These are phyloP conservation scores for Lithophane ornitopus DNA, from an alignment of 2,888 invertebrate species.

Conservation along the genomic window DNA sequence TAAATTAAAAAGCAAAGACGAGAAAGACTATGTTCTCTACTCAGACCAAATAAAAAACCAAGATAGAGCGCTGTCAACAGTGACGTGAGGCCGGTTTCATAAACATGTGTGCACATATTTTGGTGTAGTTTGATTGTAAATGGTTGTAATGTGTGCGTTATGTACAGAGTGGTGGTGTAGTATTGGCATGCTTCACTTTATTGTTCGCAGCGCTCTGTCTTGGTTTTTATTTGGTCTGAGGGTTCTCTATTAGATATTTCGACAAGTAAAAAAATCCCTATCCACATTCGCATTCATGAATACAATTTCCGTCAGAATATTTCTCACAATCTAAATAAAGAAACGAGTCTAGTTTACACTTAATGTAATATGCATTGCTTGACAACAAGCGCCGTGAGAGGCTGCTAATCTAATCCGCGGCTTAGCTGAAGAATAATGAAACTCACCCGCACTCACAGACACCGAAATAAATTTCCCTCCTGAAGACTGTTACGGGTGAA, in stretches of 20 bases:
- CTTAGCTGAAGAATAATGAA: slow-evolving; percentile 80
- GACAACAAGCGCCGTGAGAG: slow-evolving; percentile 68
- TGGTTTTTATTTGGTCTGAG: too few species aligned
- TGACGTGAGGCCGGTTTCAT: too few species aligned
- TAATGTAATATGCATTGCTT: slow-evolving; percentile 70
- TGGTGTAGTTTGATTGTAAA: too few species aligned
- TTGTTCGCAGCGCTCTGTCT: too few species aligned
- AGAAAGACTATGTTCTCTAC: slow-evolving; percentile 15
- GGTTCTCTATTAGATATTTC: slow-evolving; percentile 23
- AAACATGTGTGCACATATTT: too few species aligned
- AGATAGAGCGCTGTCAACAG: too few species aligned
- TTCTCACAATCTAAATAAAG: slow-evolving; percentile 57
- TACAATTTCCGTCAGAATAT: slow-evolving; percentile 37
- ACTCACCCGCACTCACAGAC: slow-evolving; percentile 78
- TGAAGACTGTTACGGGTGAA: slow-evolving; percentile 81
- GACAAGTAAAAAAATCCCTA: slow-evolving; percentile 18
- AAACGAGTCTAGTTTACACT: slow-evolving; percentile 63
- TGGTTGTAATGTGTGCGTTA: too few species aligned
- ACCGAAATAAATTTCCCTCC: slow-evolving; percentile 82
- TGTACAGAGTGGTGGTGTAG: too few species aligned
- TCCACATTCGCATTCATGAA: slow-evolving; percentile 41
- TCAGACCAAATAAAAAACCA: too few species aligned
- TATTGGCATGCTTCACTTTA: too few species aligned
- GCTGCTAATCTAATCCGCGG: slow-evolving; percentile 80
- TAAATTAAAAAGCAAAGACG: slow-evolving; percentile 21